Base-by-base conservation (phyloP, 2,888 invertebrate species). In the Monochamus alternatus region DNA sequence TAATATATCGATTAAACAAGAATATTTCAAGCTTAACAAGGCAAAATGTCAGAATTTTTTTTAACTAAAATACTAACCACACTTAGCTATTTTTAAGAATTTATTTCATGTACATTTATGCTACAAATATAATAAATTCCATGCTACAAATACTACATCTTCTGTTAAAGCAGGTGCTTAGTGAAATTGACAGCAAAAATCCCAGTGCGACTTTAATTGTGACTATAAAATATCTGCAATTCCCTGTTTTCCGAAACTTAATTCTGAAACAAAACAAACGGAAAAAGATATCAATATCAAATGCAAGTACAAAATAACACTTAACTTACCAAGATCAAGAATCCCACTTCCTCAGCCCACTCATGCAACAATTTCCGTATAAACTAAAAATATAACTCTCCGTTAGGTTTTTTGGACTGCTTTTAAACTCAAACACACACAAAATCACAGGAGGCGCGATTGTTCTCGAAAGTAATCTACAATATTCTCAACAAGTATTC, bases 361-460 rank as follows among this genome's bases (percentile, higher is more conserved):
- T 85, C 83, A 82, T 82, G 81, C 77, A 86, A 84, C 75, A 86
- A 81, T 78, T 86, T 85, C 81, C 85, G 85, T 80, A 86, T 77
- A 76, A 85, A 86, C 86, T 86, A 85, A 82, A 86, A 86, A 86
- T 75, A 86, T 77, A 85, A 85, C 80, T 79, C 78, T 79, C 83
- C 81, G 80, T 86, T 85, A 85, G 81, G 80, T 75, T 78, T 78
- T 80, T 70, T 69, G 73, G 59, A 63, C 52, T 63, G 47, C 52
- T 62, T 32, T 60, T 14, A 70, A 47, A 52, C 70, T 74, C 68
- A 71, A 74, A 78, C 77, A 84, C 82, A 84, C 80, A 84, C 78
- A 79, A 81, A 75, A 81, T 68, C 12, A 38, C 60, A 38, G 1
- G 2, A 3, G 22, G n/a, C 59, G 30, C 8, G 7, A 38, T 4